These are phyloP conservation scores for Daktulosphaira vitifoliae DNA, from an alignment of 1,140 invertebrate genomes.

Conservation along the genomic window DNA sequence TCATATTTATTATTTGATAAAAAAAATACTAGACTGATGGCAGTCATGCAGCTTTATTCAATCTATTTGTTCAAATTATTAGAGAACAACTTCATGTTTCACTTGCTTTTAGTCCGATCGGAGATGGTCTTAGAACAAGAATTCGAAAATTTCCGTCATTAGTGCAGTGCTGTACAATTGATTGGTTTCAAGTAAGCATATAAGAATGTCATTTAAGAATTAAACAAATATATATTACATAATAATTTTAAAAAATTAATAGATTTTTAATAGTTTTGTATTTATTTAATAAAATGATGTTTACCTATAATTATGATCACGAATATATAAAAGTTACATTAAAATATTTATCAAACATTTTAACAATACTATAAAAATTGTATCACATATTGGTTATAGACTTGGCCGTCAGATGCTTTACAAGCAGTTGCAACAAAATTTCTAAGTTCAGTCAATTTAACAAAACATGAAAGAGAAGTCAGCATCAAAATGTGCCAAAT, in stretches of 20 bases:
- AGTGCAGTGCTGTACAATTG: constrained; percentile 93
- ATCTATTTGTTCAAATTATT: constrained; percentile 81
- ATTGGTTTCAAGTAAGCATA: constrained; percentile 82
- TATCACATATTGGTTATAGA: too few species aligned
- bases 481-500: constrained; percentile 81
- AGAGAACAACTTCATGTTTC: constrained; percentile 89
- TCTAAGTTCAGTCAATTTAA: constrained; percentile 71
- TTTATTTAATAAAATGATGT: neutral
- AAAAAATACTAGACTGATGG: constrained; percentile 64
- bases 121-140: constrained; percentile 70
- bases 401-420: constrained; percentile 89
- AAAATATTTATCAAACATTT: too few species aligned
- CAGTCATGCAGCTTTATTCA: constrained; percentile 77
- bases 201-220: too few species aligned
- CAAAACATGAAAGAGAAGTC: constrained; percentile 57
- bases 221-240: neutral
- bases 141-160: constrained; percentile 88
- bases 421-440: constrained; percentile 85
- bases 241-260: neutral
- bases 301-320: neutral
- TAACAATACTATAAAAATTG: too few species aligned
- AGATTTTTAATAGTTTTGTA: too few species aligned
- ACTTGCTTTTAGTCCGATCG: constrained; percentile 87
- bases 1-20: neutral
- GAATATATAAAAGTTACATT: neutral